These are phyloP conservation scores for Papilio aristodemus DNA, from an alignment of 1,140 invertebrate genomes.

Conservation along the genomic window DNA sequence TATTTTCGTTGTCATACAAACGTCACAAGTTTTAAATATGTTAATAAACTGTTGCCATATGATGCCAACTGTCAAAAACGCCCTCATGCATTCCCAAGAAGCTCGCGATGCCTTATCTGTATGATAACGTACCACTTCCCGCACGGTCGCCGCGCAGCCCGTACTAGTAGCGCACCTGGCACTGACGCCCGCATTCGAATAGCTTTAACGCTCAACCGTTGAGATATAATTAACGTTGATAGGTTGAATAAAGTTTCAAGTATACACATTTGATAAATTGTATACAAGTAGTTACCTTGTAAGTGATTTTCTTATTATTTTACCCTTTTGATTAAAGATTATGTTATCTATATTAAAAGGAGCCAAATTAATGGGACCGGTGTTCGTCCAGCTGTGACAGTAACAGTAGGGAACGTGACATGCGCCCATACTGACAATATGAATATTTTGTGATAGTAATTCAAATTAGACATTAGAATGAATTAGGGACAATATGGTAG, in stretches of 20 bases:
- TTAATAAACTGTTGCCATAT: constrained; percentile 1
- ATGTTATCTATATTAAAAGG: neutral
- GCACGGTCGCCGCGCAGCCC: neutral
- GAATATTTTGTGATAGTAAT: neutral
- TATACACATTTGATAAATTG: neutral
- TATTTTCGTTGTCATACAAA: neutral
- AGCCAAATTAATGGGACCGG: neutral
- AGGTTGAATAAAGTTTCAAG: neutral
- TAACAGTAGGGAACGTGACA: constrained; percentile 30
- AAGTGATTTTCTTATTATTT: neutral
- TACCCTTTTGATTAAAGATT: neutral
- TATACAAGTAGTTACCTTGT: neutral
- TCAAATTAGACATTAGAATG: neutral
- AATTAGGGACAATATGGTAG: constrained; percentile 8
- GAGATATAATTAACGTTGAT: neutral
- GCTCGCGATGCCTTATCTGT: neutral
- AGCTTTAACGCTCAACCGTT: neutral
- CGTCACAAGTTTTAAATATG: neutral
- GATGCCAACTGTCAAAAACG: neutral
- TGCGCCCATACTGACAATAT: neutral
- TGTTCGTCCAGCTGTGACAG: constrained; percentile 22
- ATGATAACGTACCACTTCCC: neutral
- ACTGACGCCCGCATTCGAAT: constrained; percentile 7
- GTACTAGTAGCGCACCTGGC: constrained; percentile 28
- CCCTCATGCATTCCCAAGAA: constrained; percentile 17